Evolutionary conservation across 2,113 vertebrate species (phyloP).

Genomic region (Synodontis membranacea): DNA sequence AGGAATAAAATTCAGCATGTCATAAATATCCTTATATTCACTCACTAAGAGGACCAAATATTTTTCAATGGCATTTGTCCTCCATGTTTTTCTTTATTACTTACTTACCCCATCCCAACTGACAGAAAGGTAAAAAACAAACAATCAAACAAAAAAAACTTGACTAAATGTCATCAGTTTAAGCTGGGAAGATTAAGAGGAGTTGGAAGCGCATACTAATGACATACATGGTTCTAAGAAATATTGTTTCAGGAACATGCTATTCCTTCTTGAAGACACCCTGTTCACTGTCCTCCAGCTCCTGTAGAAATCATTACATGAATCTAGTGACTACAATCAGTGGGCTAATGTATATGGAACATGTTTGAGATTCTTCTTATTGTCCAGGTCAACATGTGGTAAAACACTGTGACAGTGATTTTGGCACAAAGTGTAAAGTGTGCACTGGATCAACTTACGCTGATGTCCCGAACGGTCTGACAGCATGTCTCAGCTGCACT

Average conservation of each 20-base stretch:
- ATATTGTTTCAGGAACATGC: not conserved
- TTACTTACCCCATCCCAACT: too few species aligned
- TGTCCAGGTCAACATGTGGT: constrained; percentile 26
- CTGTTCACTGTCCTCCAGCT: not conserved
- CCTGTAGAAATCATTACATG: not conserved
- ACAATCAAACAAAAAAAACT: too few species aligned
- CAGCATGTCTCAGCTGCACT: constrained; percentile 1
- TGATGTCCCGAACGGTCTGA: constrained; percentile 1
- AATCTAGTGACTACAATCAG: not conserved
- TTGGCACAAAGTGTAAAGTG: constrained; percentile 1
- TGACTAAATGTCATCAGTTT: too few species aligned
- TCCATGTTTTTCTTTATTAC: too few species aligned
- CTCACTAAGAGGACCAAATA: not conserved
- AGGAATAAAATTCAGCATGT: not conserved
- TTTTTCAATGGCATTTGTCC: too few species aligned
- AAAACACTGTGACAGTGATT: not conserved
- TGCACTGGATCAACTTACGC: constrained; percentile 13
- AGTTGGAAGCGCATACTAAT: not conserved
- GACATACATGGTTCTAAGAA: not conserved
- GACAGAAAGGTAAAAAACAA: too few species aligned
- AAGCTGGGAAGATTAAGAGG: not conserved
- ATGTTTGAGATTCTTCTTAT: not conserved
- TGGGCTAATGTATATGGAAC: not conserved
- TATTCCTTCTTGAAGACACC: not conserved
- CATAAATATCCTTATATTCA: not conserved